Evolutionary conservation across 2,797 vertebrate genomes (phyloP).

Genomic region (Geotrypetes seraphini): DNA sequence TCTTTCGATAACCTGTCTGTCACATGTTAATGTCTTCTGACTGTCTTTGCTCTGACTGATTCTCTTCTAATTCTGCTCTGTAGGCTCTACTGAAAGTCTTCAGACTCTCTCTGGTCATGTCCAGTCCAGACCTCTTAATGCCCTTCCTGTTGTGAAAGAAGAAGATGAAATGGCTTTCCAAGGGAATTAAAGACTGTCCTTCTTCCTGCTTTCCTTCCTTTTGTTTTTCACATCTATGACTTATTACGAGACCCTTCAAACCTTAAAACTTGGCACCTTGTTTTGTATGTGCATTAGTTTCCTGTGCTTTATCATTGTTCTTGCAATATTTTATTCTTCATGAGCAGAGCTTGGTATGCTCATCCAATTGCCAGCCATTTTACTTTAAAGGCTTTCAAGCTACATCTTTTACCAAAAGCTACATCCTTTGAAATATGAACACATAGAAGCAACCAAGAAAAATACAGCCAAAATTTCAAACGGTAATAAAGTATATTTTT

Average conservation of each 20-base stretch:
- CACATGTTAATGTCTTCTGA: too few relatives aligned
- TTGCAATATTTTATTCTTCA: too few relatives aligned
- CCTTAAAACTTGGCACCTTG: background rate
- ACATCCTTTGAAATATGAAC: background rate
- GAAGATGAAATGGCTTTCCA: conserved; percentile 57
- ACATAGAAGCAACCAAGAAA: too few relatives aligned
- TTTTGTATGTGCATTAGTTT: background rate
- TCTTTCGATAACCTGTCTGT: too few relatives aligned
- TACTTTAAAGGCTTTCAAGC: too few relatives aligned
- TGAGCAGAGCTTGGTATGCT: background rate
- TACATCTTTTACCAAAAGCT: background rate
- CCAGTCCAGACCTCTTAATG: conserved; percentile 46
- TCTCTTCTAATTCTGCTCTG: conserved; percentile 17
- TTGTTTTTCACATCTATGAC: conserved; percentile 6
- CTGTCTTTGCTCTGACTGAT: rapidly evolving
- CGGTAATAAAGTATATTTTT: too few relatives aligned
- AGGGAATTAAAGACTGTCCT: conserved; percentile 25
- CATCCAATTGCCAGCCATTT: too few relatives aligned
- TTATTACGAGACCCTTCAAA: background rate
- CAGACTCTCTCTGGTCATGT: conserved; percentile 69
- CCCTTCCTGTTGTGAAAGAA: conserved; percentile 55
- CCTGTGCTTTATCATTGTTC: too few relatives aligned
- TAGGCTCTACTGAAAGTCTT: conserved; percentile 55
- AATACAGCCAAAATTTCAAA: too few relatives aligned
- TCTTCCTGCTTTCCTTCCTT: background rate